Evolutionary conservation across 2,797 vertebrate genomes (phyloP), one percentile per base, ranked within the genome.

Genomic region (Scomberomorus guttatus): DNA sequence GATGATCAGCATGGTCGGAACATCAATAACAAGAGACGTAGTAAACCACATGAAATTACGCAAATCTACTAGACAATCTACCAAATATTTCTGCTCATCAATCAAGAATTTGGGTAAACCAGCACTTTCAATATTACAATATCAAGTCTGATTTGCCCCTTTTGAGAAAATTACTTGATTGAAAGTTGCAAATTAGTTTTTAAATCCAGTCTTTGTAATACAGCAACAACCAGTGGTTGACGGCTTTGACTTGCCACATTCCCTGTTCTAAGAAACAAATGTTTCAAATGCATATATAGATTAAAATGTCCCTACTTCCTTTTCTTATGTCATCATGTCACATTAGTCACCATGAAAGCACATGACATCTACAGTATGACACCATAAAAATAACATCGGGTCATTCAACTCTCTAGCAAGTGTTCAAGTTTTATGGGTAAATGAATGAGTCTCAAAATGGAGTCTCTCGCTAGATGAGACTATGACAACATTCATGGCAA

Each of bases 231-330:
- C 18, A 75, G 42, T 79, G 66, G 34, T 34, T 75, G 52, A 62
- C 64, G 64, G 76, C 77, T 65, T 61, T 81, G 39, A 60, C 75
- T 75, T 44, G 67, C 83, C 87, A 88, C 69, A 57, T 60, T 84
- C 44, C 59, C 61, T 79, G 73, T 82, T 70, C 72, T 81, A 80
- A 87, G 74, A 82, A 90, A 89, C 68, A 73, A 75, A 83, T 48
- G 24, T 65, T 80, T 75, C 5, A 60, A 81, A 77, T 80, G 81
- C 81, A 88, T 83, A 77, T 76, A 81, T 55, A 68, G 78, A 82
- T 72, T 50, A 39, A 50, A 10, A 50, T 55, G 34, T 66, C 58
- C 62, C 72, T 68, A 56, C 61, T 74, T 65, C 63, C 17, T 79
- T 75, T 80, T 59, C 39, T 54, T 76, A 61, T 52, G 50, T 69